These are phyloP conservation scores for Elephas maximus DNA, from an alignment of 2,113 vertebrate genomes.

Conservation along the genomic window DNA sequence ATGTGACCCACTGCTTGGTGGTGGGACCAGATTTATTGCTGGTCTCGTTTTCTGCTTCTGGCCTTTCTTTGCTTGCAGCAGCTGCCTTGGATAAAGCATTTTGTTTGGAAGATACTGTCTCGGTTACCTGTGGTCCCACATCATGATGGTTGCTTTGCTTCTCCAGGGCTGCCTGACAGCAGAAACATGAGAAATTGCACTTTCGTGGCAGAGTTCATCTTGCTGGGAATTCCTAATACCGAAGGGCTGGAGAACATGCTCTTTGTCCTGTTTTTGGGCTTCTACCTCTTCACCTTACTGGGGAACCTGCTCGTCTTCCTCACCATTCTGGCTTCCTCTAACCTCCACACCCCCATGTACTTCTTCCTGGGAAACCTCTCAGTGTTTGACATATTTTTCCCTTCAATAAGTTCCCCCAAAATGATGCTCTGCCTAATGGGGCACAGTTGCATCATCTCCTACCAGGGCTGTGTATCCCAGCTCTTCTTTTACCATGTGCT, in stretches of 20 bases:
- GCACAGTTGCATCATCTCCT: slow-evolving; percentile 72
- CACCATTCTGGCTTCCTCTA: slow-evolving; percentile 54
- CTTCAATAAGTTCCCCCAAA: slow-evolving; percentile 84
- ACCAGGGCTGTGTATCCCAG: slow-evolving; percentile 82
- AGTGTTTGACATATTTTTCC: not conserved
- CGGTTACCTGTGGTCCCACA: not conserved
- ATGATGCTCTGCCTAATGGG: slow-evolving; percentile 82
- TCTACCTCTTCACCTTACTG: slow-evolving; percentile 79
- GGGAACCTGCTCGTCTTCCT: slow-evolving; percentile 87
- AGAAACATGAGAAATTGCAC: slow-evolving; percentile 21
- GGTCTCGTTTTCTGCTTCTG: not conserved
- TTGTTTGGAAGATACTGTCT: not conserved
- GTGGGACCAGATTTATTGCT: not conserved
- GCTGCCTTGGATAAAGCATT: not conserved
- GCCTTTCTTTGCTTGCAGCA: not conserved
- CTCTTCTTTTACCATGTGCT: slow-evolving; percentile 85
- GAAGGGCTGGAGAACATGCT: slow-evolving; percentile 66
- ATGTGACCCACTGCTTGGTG: not conserved
- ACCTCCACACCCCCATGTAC: too few relatives aligned
- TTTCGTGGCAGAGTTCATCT: slow-evolving; percentile 38
- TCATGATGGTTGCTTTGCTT: not conserved
- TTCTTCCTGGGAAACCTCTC: too few relatives aligned
- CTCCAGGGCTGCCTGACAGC: not conserved
- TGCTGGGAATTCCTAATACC: slow-evolving; percentile 72
- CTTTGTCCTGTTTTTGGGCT: slow-evolving; percentile 77